Conservation (phyloP, 2,888 invertebrate species). For the Melitaea athalia region DNA sequence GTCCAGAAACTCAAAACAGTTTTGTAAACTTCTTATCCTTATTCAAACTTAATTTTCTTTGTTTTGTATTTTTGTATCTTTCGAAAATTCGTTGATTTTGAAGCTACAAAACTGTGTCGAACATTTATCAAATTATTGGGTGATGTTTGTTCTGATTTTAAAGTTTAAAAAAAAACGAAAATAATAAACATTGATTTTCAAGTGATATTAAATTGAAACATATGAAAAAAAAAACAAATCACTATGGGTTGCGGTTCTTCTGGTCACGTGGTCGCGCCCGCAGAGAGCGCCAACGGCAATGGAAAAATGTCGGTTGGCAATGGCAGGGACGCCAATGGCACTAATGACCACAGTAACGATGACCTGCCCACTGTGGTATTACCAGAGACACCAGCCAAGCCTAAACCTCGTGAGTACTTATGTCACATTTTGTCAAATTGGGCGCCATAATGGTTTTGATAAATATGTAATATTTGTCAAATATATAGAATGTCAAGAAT, state of each 20-base stretch:
- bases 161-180: neutral
- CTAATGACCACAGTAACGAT: conserved; percentile 55
- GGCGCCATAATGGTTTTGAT: too few relatives aligned
- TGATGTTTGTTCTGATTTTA: too few relatives aligned
- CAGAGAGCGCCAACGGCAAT: conserved; percentile 40
- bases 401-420: conserved; percentile 66
- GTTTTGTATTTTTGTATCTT: too few relatives aligned
- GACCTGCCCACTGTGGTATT: conserved; percentile 69
- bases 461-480: too few relatives aligned
- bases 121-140: too few relatives aligned
- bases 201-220: neutral
- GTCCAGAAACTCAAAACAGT: too few relatives aligned
- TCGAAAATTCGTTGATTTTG: too few relatives aligned
- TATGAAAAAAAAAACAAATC: conserved; percentile 2
- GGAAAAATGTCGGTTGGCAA: conserved; percentile 49
- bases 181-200: neutral
- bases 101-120: too few relatives aligned
- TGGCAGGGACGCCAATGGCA: conserved; percentile 43
- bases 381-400: conserved; percentile 67
- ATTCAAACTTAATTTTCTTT: too few relatives aligned
- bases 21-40: too few relatives aligned
- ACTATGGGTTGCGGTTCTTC: conserved; percentile 79
- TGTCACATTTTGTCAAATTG: neutral
- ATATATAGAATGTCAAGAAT: too few relatives aligned
- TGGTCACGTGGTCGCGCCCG: conserved; percentile 60